These are phyloP conservation scores for Zeus faber DNA, from an alignment of 2,113 vertebrate genomes.

Conservation along the genomic window DNA sequence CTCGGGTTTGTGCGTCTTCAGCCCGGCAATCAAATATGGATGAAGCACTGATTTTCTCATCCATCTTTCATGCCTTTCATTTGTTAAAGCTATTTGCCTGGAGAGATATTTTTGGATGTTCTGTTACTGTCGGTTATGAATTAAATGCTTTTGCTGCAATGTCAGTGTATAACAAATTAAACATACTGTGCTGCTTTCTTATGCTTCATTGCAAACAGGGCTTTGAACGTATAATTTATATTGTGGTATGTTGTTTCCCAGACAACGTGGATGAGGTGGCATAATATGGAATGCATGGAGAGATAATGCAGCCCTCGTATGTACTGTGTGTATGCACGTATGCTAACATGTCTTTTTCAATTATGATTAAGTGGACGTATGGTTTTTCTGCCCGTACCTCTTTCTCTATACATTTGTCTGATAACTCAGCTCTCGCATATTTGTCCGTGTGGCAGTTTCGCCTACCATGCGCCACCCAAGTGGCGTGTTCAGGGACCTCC, in stretches of 20 bases:
- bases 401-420: no score
- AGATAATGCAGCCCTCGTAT: no score
- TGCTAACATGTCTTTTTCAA: no score
- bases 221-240: slow-evolving; percentile 3
- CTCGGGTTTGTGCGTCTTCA: slow-evolving; percentile 65
- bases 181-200: slow-evolving; percentile 12
- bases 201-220: not conserved
- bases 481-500: no score
- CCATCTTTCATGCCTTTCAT: slow-evolving; percentile 66
- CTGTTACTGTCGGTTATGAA: slow-evolving; percentile 26
- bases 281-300: not conserved
- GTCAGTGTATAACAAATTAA: slow-evolving; percentile 23
- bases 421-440: no score
- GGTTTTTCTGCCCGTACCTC: no score
- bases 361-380: no score
- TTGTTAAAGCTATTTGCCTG: slow-evolving; percentile 63
- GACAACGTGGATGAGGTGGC: no score
- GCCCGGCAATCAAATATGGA: slow-evolving; percentile 69
- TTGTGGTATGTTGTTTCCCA: no score
- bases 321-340: no score
- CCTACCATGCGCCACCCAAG: no score
- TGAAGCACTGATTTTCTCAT: slow-evolving; percentile 65
- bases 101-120: slow-evolving; percentile 61
- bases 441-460: slow-evolving; percentile 3
- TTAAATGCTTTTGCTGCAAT: slow-evolving; percentile 32